phyloP scores from a whole-genome alignment of 2,113 vertebrate genomes.

The Sinocyclocheilus rhinocerous region DNA sequence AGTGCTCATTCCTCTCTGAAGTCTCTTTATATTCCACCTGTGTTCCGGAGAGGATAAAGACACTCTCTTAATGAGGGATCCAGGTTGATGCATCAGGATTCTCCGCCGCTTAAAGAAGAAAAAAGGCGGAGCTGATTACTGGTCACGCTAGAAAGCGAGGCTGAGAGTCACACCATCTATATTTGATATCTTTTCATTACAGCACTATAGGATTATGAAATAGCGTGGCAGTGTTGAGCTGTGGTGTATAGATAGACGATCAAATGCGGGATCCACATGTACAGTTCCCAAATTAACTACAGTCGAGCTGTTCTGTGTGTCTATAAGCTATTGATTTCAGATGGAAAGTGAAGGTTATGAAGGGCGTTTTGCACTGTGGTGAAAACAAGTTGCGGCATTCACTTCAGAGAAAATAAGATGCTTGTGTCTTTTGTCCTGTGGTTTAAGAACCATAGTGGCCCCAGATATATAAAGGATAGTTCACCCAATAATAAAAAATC shows the following conservation, averaged over 20 bases:
- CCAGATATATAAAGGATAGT: neutral
- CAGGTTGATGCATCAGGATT: conserved; percentile 11
- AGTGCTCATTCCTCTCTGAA: neutral
- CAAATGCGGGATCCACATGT: neutral
- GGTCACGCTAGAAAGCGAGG: neutral
- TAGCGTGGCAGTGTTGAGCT: neutral
- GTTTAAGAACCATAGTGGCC: neutral
- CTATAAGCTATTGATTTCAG: conserved; percentile 17
- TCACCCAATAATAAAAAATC: neutral
- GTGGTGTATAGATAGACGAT: neutral
- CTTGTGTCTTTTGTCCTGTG: neutral
- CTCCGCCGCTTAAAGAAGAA: conserved; percentile 20
- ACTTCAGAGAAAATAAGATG: neutral
- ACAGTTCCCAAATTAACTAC: neutral
- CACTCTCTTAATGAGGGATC: conserved; percentile 36
- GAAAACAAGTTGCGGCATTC: neutral
- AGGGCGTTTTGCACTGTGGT: neutral
- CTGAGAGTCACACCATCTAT: neutral
- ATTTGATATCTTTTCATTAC: conserved; percentile 28
- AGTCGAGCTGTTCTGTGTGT: neutral
- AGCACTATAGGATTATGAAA: conserved; percentile 25
- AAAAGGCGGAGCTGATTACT: neutral
- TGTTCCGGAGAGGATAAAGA: conserved; percentile 32
- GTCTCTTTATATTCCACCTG: conserved; percentile 35
- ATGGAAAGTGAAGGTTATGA: neutral